Evolutionary conservation across 2,113 vertebrate species (phyloP), one percentile per base, ranked within the genome.

Genomic region (Quiscalus mexicanus): DNA sequence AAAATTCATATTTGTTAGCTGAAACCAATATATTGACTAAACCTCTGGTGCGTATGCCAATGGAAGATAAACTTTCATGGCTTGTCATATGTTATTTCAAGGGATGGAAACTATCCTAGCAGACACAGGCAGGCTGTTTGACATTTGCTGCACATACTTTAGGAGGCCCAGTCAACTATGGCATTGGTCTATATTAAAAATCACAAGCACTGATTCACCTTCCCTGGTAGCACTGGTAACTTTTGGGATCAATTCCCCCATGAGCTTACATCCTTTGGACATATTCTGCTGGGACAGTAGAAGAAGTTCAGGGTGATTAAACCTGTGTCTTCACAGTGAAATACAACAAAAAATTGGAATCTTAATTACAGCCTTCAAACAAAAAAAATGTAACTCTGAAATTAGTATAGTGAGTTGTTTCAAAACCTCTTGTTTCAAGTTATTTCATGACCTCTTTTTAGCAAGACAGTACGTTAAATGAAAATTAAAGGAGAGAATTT

Each of bases 1-100:
- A 87, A 91, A 91, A 95, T 78, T 81, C 84, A 28, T 55, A 67
- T 30, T 89, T 52, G 23, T 9, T 78, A 78, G 55, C 60, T 91
- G 84, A 86, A 93, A 96, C 47, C 73, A 90, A 73, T 84, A 89
- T 87, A 95, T 82, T 95, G 94, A 80, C 59, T 92, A 93, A 95
- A 90, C 89, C 76, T 78, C 90, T 90, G 89, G 55, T 44, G 47
- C 42, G 44, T 50, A 89, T 59, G 83, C 39, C 71, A 86, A 24
- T 67, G 89, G 30, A 84, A 86, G 35, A 90, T 59, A 88, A 93
- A 92, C 69, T 89, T 70, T 90, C 35, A 88, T 92, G 79, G 50
- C 33, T 44, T 52, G 52, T 44, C 95, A 92, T 85, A 85, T 86
- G 73, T 63, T 95, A 92, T 90, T 92, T 74, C 52, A 92, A 63